Percentiles rank a stretch among this genome's conserved stretches.
These are phyloP conservation scores for Hemicordylus capensis DNA, from an alignment of 2,113 vertebrate genomes.

Conservation along the genomic window DNA sequence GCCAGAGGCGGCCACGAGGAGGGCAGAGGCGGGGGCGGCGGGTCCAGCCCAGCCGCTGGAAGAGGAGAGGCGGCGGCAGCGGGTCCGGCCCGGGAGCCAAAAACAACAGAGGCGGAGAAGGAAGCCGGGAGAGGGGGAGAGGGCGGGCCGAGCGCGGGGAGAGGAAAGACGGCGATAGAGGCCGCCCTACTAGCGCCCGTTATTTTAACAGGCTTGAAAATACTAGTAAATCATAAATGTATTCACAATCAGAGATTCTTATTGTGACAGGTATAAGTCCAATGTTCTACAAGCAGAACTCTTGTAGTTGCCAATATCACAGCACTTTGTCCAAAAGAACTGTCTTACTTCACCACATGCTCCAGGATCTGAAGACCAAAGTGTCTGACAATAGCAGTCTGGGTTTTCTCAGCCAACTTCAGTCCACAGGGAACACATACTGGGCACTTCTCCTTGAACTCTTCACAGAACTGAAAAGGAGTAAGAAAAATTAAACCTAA, in stretches of 20 bases:
- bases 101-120: too few relatives aligned
- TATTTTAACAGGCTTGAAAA: too few relatives aligned
- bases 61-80: too few relatives aligned
- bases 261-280: not conserved
- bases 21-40: too few relatives aligned
- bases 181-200: too few relatives aligned
- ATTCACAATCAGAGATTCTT: rapidly evolving
- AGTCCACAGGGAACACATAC: conserved; percentile 94
- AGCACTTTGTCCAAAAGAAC: not conserved
- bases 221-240: rapidly evolving
- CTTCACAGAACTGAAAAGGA: conserved; percentile 90
- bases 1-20: too few relatives aligned
- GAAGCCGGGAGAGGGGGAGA: too few relatives aligned
- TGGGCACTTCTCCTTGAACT: conserved; percentile 95
- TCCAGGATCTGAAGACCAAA: conserved; percentile 97
- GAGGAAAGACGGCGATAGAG: too few relatives aligned
- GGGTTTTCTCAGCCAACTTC: conserved; percentile 89
- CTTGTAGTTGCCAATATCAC: not conserved
- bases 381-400: conserved; percentile 91
- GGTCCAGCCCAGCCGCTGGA: too few relatives aligned
- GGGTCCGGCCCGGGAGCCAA: too few relatives aligned
- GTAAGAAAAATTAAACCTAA: not conserved
- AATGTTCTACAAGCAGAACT: not conserved
- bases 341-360: conserved; percentile 95
- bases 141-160: too few relatives aligned